phyloP scores from a whole-genome alignment of 2,797 vertebrate genomes.

The Pantherophis vulpinus region DNA sequence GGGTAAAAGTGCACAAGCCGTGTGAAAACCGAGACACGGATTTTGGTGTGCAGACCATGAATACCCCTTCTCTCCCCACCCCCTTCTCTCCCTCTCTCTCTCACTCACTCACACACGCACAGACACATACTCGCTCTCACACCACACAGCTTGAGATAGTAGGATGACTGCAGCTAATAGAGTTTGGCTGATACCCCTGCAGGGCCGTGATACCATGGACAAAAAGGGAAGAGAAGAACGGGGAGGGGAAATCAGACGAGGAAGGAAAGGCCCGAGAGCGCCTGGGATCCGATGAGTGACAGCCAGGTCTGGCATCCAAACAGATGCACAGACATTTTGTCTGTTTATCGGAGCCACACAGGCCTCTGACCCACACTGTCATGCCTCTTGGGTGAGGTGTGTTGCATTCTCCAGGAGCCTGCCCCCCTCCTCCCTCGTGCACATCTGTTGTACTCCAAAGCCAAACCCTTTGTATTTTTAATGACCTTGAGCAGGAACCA shows the following conservation, averaged over 20 bases:
- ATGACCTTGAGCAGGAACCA: not conserved
- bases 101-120: not conserved
- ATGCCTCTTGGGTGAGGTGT: not conserved
- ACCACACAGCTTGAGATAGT: slow-evolving; percentile 13
- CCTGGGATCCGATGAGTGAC: not conserved
- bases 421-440: not conserved
- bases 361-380: not conserved
- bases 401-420: not conserved
- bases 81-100: not conserved
- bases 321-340: slow-evolving; percentile 18
- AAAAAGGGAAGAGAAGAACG: not conserved
- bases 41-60: not conserved
- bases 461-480: not conserved
- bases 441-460: not conserved
- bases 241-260: not conserved
- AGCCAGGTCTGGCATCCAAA: not conserved
- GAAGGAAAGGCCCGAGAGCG: slow-evolving; percentile 9
- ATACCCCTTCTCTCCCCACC: not conserved
- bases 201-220: slow-evolving; percentile 20
- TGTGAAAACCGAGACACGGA: not conserved
- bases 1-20: not conserved
- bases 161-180: slow-evolving; percentile 26
- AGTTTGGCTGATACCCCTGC: slow-evolving; percentile 27
- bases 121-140: not conserved
- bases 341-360: slow-evolving; percentile 4